A percentile compares a stretch with the other conserved stretches of the same genome.
These are phyloP conservation scores for Probosciger aterrimus DNA, from an alignment of 2,113 vertebrate genomes.

Conservation along the genomic window DNA sequence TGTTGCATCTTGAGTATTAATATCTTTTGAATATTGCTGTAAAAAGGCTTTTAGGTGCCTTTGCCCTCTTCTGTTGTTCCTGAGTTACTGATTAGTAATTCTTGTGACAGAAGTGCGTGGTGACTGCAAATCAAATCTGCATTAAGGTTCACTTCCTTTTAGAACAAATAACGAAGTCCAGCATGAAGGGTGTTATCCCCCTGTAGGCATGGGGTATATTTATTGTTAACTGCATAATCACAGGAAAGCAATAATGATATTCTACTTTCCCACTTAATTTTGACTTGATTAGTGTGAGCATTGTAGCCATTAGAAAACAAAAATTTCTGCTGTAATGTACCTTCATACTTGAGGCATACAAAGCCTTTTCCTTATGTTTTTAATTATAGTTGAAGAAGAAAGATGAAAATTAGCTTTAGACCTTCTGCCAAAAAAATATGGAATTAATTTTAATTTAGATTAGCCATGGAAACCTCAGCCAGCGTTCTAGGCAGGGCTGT, in stretches of 20 bases:
- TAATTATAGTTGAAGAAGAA: conserved; percentile 32
- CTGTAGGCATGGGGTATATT: background rate
- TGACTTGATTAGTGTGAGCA: conserved; percentile 3
- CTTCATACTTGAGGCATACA: background rate
- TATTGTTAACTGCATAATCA: conserved; percentile 27
- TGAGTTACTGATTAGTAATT: background rate
- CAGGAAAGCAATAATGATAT: conserved; percentile 1
- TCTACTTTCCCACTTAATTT: conserved; percentile 44
- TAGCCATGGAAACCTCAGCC: conserved; percentile 39
- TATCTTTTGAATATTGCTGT: conserved; percentile 3
- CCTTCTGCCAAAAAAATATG: background rate
- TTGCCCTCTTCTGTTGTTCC: background rate
- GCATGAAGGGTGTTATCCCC: background rate
- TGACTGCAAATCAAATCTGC: background rate
- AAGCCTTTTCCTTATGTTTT: background rate
- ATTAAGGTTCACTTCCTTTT: background rate
- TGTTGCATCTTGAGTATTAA: background rate
- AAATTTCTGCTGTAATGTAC: background rate
- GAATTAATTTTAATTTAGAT: conserved; percentile 58
- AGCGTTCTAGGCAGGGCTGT: background rate
- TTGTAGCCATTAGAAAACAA: background rate
- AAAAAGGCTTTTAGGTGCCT: background rate
- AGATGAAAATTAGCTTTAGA: conserved; percentile 28
- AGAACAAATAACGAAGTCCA: background rate
- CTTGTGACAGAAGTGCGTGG: background rate